Evolutionary conservation across 2,113 vertebrate genomes (phyloP).

Genomic region (Oreochromis niloticus): DNA sequence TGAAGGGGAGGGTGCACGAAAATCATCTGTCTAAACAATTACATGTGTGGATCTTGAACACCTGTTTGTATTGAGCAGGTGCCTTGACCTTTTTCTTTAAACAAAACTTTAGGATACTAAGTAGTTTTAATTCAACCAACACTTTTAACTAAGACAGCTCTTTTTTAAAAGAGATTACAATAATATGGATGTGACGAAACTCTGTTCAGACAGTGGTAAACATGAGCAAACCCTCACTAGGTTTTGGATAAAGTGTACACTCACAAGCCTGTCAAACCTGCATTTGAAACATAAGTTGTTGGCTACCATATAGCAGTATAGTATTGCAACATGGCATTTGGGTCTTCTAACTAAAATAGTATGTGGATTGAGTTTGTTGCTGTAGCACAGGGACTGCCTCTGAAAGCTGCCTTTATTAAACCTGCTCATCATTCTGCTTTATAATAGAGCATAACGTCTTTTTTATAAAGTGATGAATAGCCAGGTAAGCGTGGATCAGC

Average conservation of each 20-base stretch:
- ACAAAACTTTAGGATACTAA: not conserved
- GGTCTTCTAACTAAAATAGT: conserved; percentile 39
- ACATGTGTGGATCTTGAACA: conserved; percentile 27
- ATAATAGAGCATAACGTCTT: not conserved
- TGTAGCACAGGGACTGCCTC: not conserved
- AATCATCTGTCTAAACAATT: conserved; percentile 57
- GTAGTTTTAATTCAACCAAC: not conserved
- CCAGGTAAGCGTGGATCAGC: not conserved
- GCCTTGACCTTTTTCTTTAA: not conserved
- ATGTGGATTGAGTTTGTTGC: not conserved
- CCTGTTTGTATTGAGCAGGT: conserved; percentile 37
- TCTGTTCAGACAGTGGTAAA: not conserved
- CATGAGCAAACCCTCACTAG: not conserved
- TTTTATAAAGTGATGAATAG: not conserved
- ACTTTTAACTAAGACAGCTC: not conserved
- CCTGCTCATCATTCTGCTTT: not conserved
- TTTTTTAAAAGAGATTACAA: not conserved
- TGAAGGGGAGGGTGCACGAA: conserved; percentile 3
- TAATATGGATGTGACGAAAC: not conserved
- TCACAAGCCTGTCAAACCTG: not conserved
- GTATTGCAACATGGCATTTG: conserved; percentile 32
- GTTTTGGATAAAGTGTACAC: not conserved
- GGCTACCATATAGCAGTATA: not conserved
- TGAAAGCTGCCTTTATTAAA: not conserved
- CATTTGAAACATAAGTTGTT: not conserved